Evolutionary conservation across 2,113 vertebrate species (phyloP).

Genomic region (Grammomys surdaster): DNA sequence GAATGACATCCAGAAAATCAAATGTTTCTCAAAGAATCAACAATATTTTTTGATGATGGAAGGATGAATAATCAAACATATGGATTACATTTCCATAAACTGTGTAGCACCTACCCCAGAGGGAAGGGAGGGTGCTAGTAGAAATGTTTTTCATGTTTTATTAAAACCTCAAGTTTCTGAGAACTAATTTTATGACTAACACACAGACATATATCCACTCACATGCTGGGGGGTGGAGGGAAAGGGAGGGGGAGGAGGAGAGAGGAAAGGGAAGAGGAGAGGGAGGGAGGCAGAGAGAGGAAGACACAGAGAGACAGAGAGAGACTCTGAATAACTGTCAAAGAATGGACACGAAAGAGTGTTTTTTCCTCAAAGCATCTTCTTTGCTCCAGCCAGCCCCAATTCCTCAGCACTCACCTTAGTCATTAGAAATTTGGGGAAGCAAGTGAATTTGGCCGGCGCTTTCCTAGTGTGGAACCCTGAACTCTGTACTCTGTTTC

Average conservation of each 20-base stretch:
- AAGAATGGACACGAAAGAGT: background rate
- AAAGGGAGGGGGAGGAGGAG: background rate
- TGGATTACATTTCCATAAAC: conserved; percentile 80
- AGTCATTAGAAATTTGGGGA: background rate
- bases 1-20: conserved; percentile 71
- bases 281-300: background rate
- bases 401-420: background rate
- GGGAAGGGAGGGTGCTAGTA: conserved; percentile 54
- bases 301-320: rapidly evolving
- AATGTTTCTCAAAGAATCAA: conserved; percentile 72
- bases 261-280: too few relatives aligned
- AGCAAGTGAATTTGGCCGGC: background rate
- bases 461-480: background rate
- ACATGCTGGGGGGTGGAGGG: background rate
- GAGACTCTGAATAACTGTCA: background rate
- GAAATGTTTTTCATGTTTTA: conserved; percentile 76
- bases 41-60: conserved; percentile 77
- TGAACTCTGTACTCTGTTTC: background rate
- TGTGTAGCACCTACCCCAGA: conserved; percentile 64
- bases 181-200: conserved; percentile 60
- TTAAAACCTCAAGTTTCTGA: conserved; percentile 79
- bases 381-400: conserved; percentile 2
- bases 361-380: background rate
- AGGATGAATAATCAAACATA: conserved; percentile 82
- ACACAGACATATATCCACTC: conserved; percentile 17